Evolutionary conservation across 2,888 invertebrate genomes (phyloP), one percentile per base, ranked within the genome.

Genomic region (Zaprionus bogoriensis): DNA sequence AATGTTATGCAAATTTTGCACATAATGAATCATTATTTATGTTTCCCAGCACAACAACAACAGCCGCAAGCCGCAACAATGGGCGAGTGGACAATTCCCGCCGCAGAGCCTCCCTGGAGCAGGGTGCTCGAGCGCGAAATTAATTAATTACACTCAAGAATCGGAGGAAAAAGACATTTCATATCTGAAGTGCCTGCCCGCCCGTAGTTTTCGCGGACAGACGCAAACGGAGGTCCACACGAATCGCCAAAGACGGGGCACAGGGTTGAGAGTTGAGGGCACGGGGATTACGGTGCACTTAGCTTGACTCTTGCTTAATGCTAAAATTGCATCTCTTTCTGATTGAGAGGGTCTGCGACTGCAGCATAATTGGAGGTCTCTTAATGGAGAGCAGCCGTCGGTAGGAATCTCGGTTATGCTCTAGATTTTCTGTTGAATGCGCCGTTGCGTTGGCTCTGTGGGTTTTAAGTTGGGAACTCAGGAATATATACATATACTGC

Each of bases 131-230:
- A 68, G 72, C 53, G 44, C 69, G 44, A 67, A 85, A 87, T 88
- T 87, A 88, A 88, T 87, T 87, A 88, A 88, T 88, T 87, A 86
- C 87, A 88, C 86, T 88, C 65, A 70, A 67, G 74, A 55, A 59
- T 63, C 60, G 42, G 63, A 87, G 87, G 87, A 87, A 87, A 79
- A 82, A 75, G 71, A 64, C 78, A 84, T 80, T 86, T 84, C 63
- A 87, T 47, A 38, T 39, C 32, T 68, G 74, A 76, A 76, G 76
- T 71, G 71, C 70, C 6, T 10, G 30, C n/a, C 68, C 76, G 63
- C 78, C 74, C 55, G 76, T 48, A 44, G 82, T 65, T 72, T 73
- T 74, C 42, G 2, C n/a, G 17, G 51, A 28, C 44, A 46, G 50
- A 44, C 39, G 20, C 20, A 9, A 42, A 36, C 14, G 14, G 28